These are phyloP conservation scores for Leucoma salicis DNA, from an alignment of 2,888 invertebrate species.

Conservation along the genomic window DNA sequence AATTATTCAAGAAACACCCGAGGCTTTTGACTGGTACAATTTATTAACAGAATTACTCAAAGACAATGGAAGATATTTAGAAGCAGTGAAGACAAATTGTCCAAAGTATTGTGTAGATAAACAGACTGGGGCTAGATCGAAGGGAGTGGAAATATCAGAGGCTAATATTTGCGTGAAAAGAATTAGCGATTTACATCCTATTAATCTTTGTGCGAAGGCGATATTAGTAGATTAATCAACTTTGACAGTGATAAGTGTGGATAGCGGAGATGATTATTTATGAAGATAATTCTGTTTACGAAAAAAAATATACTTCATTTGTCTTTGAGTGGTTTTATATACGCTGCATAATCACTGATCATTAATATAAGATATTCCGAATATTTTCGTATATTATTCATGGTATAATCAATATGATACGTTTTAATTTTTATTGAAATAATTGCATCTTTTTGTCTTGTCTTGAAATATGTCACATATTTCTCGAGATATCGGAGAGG, in stretches of 20 bases:
- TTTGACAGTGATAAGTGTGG: not conserved
- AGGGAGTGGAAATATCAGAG: constrained; percentile 49
- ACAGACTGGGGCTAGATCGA: constrained; percentile 49
- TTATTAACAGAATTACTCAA: constrained; percentile 76
- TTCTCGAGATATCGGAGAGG: no score
- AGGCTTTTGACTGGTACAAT: constrained; percentile 68
- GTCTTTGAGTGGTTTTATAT: not conserved
- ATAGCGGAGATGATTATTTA: not conserved
- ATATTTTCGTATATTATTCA: not conserved
- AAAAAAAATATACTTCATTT: not conserved
- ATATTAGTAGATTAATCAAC: not conserved
- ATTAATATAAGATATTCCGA: not conserved
- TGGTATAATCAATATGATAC: no score
- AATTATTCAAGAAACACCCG: constrained; percentile 50
- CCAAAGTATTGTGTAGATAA: constrained; percentile 65
- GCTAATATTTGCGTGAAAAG: constrained; percentile 18
- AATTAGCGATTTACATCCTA: constrained; percentile 12
- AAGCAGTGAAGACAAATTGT: constrained; percentile 71
- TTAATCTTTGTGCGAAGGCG: not conserved
- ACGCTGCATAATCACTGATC: no score
- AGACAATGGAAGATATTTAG: constrained; percentile 75
- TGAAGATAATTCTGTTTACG: not conserved
- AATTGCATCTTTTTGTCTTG: no score
- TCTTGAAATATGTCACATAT: no score
- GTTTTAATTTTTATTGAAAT: no score